A percentile compares a stretch with the other conserved stretches of the same genome.
phyloP scores from a whole-genome alignment of 2,113 vertebrate genomes.

The Ranitomeya variabilis region DNA sequence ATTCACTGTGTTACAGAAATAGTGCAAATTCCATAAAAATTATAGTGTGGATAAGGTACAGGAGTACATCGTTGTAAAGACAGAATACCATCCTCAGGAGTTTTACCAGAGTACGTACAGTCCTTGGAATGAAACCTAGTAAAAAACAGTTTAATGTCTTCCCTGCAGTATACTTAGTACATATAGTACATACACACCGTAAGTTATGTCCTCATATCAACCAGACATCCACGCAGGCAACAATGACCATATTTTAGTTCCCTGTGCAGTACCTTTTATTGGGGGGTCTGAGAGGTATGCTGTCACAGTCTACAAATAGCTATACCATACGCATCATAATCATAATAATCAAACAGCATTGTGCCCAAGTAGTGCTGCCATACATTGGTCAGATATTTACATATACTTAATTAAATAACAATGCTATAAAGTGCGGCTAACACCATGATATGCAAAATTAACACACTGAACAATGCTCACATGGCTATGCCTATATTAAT shows the following conservation, averaged over 20 bases:
- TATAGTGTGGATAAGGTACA: background rate
- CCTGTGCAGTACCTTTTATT: background rate
- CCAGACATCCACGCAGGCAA: background rate
- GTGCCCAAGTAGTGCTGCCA: no score
- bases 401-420: no score
- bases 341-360: no score
- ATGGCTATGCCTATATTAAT: no score
- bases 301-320: no score
- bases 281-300: no score
- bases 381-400: no score
- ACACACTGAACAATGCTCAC: no score
- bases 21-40: background rate
- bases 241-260: background rate
- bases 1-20: background rate
- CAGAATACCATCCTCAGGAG: background rate
- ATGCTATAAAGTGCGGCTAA: no score
- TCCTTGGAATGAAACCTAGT: background rate
- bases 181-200: no score
- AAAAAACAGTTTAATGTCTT: background rate
- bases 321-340: no score
- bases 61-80: background rate
- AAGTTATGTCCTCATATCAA: background rate
- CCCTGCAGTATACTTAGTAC: background rate
- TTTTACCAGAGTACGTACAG: background rate
- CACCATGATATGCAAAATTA: no score